Percentiles rank a stretch among this genome's conserved stretches.
Evolutionary conservation across 2,113 vertebrate genomes (phyloP).

Genomic region (Numenius arquata): DNA sequence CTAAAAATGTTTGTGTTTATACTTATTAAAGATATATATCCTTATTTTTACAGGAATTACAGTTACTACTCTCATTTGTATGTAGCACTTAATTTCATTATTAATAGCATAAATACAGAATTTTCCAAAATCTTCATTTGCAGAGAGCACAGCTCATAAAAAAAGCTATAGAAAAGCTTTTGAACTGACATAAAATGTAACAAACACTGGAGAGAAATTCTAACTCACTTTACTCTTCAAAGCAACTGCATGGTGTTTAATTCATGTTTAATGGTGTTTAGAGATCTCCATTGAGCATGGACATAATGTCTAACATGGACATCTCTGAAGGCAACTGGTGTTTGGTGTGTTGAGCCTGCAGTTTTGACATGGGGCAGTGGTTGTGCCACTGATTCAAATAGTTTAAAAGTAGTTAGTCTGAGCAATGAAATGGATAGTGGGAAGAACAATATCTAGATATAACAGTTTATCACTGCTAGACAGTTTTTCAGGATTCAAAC

Average conservation of each 20-base stretch:
- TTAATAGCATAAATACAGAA: not conserved
- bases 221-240: not conserved
- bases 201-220: not conserved
- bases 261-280: not conserved
- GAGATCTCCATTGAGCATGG: not conserved
- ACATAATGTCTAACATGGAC: not conserved
- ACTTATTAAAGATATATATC: not conserved
- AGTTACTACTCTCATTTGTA: not conserved
- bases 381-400: not conserved
- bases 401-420: not conserved
- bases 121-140: not conserved
- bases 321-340: not conserved
- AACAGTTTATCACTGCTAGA: not conserved
- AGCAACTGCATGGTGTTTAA: not conserved
- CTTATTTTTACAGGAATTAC: not conserved
- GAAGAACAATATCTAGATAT: not conserved
- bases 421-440: not conserved
- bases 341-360: rapidly evolving
- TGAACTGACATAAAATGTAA: not conserved
- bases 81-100: not conserved
- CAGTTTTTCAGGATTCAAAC: not conserved
- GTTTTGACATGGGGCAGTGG: not conserved
- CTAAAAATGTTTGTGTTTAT: not conserved
- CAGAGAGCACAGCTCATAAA: not conserved
- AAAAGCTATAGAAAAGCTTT: not conserved